Evolutionary conservation across 2,888 invertebrate species (phyloP), one percentile per base, ranked within the genome.

Genomic region (Pristionchus arcanus): DNA sequence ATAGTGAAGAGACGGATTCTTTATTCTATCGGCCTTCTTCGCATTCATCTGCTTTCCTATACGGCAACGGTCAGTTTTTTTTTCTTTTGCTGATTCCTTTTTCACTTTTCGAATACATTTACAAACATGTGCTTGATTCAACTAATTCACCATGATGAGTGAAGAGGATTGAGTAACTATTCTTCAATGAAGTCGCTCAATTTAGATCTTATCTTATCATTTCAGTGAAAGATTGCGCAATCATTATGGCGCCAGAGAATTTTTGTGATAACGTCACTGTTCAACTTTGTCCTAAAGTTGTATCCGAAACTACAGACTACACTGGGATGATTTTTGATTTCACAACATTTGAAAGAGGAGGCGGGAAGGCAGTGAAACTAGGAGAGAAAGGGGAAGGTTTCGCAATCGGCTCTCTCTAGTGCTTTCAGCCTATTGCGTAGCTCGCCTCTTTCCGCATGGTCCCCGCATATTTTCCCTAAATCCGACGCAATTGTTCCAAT

Each of bases 271-370:
- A 63, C 63, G n/a, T 63, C 63, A 63, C 25, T 63, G 63, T 63
- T 11, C 2, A 63, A 63, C 63, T n/a, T 63, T 63, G 63, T 4
- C 9, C 63, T n/a, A 63, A 63, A 74, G 25, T 74, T 37, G 37
- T 74, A 74, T 13, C 16, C 19, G 16, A 37, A 16, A 81, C 81
- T 81, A 53, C 15, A 53, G 28, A 81, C 81, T 77, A 81, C 49
- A 42, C 77, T 42, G 4, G 42, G 81, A 81, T 53, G 42, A 81
- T 81, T 81, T 53, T 81, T 81, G 81, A 81, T 81, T 81, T 42
- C 81, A 53, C 81, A 49, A 81, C 49, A 15, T 49, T 49, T 53
- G 81, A 81, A 85, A 85, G 21, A 31, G 34, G 34, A 55, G 21
- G 31, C 16, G 34, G 34, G 34, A 59, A n/a, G 31, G 34, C 59